Evolutionary conservation across 2,797 vertebrate genomes (phyloP).

Genomic region (Calcarius lapponicus): DNA sequence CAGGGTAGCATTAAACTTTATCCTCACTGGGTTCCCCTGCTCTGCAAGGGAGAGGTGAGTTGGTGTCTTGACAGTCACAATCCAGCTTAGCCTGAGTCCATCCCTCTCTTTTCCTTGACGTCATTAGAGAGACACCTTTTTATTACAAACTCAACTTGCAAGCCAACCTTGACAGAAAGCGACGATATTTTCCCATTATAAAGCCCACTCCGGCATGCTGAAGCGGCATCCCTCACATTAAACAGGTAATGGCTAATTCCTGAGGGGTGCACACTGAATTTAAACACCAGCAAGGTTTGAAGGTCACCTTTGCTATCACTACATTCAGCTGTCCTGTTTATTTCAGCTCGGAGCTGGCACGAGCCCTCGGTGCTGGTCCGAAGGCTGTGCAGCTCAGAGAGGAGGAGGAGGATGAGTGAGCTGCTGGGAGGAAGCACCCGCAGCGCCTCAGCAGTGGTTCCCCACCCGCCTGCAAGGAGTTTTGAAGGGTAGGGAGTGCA

Average conservation of each 20-base stretch:
- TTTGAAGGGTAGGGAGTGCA: conserved; percentile 54
- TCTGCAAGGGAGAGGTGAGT: neutral
- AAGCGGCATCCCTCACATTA: neutral
- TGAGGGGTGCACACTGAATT: neutral
- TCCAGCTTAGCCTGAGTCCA: neutral
- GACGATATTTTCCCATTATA: fast-evolving
- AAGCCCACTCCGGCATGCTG: fast-evolving
- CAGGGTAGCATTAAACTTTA: conserved; percentile 7
- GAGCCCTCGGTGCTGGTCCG: neutral
- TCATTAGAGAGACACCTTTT: neutral
- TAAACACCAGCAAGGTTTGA: neutral
- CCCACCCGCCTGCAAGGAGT: conserved; percentile 28
- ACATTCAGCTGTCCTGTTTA: neutral
- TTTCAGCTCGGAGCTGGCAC: neutral
- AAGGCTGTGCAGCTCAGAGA: neutral
- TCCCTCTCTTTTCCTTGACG: neutral
- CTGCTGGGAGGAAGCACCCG: neutral
- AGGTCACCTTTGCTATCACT: neutral
- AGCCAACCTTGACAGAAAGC: neutral
- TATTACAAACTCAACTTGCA: neutral
- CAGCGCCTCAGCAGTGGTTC: neutral
- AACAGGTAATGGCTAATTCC: neutral
- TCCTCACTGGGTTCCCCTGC: neutral
- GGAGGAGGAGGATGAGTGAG: neutral
- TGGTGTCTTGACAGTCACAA: neutral